Conservation (phyloP, 1,140 invertebrate genomes). For the Rhyacophila brunnea region DNA sequence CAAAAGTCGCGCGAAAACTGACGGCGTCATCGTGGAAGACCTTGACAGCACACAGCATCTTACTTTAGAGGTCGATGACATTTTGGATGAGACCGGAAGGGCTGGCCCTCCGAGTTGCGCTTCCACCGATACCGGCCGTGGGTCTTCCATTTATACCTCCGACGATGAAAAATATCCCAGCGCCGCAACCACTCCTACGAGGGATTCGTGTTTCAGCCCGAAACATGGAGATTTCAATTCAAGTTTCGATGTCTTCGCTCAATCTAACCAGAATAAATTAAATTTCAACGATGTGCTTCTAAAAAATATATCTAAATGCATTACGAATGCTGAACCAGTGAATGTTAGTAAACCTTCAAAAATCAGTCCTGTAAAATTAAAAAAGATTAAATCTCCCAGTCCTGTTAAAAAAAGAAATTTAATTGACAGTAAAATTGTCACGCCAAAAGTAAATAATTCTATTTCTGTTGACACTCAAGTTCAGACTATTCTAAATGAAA, state of each 20-base stretch:
- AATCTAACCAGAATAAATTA: background rate
- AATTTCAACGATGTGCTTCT: background rate
- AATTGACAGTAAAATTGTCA: no score
- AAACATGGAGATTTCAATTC: background rate
- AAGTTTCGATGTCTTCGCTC: background rate
- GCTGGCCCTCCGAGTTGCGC: conserved; percentile 23
- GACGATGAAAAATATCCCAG: conserved; percentile 43
- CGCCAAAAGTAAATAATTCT: background rate
- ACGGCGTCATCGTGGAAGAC: conserved; percentile 1
- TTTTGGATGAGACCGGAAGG: background rate
- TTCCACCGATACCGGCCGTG: conserved; percentile 42
- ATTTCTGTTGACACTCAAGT: conserved; percentile 1
- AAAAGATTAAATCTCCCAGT: background rate
- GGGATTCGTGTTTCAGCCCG: conserved; percentile 11
- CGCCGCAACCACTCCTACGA: conserved; percentile 38
- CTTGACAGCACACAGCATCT: background rate
- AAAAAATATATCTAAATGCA: background rate
- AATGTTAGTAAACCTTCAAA: background rate
- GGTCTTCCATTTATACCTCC: conserved; percentile 44
- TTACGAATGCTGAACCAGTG: background rate
- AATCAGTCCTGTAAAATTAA: background rate
- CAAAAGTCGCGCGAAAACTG: background rate
- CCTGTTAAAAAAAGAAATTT: background rate
- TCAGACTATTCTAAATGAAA: conserved; percentile 10
- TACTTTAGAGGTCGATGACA: background rate